phyloP scores from a whole-genome alignment of 2,113 vertebrate genomes.

The Otus sunia region DNA sequence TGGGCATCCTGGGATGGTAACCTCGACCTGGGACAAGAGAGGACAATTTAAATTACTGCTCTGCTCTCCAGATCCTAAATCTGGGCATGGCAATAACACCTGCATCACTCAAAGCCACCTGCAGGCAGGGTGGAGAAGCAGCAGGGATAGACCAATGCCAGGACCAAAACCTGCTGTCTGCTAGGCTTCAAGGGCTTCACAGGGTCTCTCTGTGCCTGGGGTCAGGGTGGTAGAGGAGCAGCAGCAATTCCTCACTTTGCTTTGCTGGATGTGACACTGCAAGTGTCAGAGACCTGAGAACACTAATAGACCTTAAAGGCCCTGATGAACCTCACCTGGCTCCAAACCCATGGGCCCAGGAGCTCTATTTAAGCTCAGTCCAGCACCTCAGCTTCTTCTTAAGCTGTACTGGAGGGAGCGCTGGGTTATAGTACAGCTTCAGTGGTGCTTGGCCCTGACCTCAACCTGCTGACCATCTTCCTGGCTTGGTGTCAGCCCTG shows the following conservation, averaged over 20 bases:
- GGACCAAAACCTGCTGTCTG: not conserved
- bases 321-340: not conserved
- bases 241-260: not conserved
- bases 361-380: not conserved
- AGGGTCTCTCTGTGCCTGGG: rapidly evolving
- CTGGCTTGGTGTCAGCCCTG: not conserved
- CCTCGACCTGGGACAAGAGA: not conserved
- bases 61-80: not conserved
- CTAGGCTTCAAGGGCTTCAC: not conserved
- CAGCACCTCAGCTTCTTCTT: rapidly evolving
- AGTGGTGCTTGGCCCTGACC: not conserved
- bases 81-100: not conserved
- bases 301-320: not conserved
- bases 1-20: not conserved
- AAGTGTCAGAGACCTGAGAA: not conserved
- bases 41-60: not conserved
- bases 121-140: not conserved
- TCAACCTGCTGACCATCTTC: not conserved
- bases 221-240: not conserved
- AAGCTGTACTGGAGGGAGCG: not conserved
- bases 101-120: not conserved
- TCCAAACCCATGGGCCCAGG: not conserved
- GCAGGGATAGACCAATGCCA: not conserved
- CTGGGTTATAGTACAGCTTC: not conserved
- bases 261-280: not conserved